These are phyloP conservation scores for Nemopilema nomurai DNA, from an alignment of 30 jellyfish, hydroid and myxozoan genomes.

Conservation along the genomic window DNA sequence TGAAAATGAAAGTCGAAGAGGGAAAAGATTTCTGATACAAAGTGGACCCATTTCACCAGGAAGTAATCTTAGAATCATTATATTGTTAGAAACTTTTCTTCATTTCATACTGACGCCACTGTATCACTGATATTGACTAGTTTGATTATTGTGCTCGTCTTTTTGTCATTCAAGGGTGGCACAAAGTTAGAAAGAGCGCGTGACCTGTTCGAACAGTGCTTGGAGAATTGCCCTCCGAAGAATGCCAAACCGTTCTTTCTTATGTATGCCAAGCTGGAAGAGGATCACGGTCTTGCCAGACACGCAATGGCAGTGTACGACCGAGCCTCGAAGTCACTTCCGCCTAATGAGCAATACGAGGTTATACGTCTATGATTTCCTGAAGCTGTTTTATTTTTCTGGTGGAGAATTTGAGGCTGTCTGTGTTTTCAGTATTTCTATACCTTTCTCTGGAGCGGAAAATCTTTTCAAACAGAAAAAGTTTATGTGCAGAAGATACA, in stretches of 20 bases:
- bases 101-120: neutral
- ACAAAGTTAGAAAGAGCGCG: constrained; percentile 94
- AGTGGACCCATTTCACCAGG: no score
- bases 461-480: no score
- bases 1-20: no score
- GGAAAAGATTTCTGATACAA: no score
- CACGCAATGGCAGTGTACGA: constrained; percentile 99
- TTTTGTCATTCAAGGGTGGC: constrained; percentile 74
- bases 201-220: constrained; percentile 97
- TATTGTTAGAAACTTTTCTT: neutral
- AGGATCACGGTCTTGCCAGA: constrained; percentile 95
- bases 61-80: no score
- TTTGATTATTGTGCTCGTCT: neutral
- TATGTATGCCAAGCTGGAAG: constrained; percentile 97
- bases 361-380: constrained; percentile 18
- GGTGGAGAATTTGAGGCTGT: no score
- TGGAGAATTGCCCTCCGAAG: constrained; percentile 94
- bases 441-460: no score
- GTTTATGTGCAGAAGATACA: no score
- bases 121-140: neutral
- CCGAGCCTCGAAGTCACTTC: constrained; percentile 87
- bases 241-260: constrained; percentile 80
- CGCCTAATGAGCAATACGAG: constrained; percentile 85
- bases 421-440: no score
- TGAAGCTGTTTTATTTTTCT: neutral